phyloP scores from a whole-genome alignment of 2,888 invertebrate genomes.

The Mechanitis mazaeus region DNA sequence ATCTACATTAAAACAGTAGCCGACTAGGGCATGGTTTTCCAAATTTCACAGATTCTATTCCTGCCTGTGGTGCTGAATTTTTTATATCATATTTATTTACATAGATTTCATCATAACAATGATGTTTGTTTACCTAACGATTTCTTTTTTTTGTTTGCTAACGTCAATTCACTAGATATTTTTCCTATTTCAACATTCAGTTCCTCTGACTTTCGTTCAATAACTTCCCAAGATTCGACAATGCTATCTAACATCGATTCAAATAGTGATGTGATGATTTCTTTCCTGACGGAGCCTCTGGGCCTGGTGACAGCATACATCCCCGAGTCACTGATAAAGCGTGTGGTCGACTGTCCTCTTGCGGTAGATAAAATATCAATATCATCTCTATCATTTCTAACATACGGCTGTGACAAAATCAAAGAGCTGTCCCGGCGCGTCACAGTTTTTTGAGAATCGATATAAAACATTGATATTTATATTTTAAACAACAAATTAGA shows the following conservation, averaged over 20 bases:
- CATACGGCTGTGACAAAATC: slow-evolving; percentile 33
- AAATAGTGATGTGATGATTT: slow-evolving; percentile 56
- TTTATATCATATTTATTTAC: too few species aligned
- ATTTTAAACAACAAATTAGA: slow-evolving; percentile 19
- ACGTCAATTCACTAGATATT: slow-evolving; percentile 45
- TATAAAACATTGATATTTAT: slow-evolving; percentile 48
- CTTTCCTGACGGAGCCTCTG: slow-evolving; percentile 50
- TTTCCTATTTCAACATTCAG: slow-evolving; percentile 38
- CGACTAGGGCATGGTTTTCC: too few species aligned
- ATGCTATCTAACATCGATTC: slow-evolving; percentile 61
- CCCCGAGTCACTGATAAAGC: slow-evolving; percentile 40
- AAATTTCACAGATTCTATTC: too few species aligned
- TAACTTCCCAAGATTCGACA: slow-evolving; percentile 58
- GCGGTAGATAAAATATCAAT: slow-evolving; percentile 34
- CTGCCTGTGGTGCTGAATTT: too few species aligned
- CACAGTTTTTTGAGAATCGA: slow-evolving; percentile 55
- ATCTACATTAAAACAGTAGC: too few species aligned
- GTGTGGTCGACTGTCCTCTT: slow-evolving; percentile 37
- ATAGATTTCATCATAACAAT: too few species aligned
- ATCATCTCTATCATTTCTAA: slow-evolving; percentile 31
- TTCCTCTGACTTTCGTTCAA: slow-evolving; percentile 41
- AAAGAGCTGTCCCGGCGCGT: slow-evolving; percentile 64
- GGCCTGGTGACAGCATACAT: slow-evolving; percentile 34
- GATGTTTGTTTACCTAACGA: slow-evolving; percentile 18
- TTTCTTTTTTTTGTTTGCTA: slow-evolving; percentile 48